These are phyloP conservation scores for Probosciger aterrimus DNA, from an alignment of 2,113 vertebrate genomes.

Conservation along the genomic window DNA sequence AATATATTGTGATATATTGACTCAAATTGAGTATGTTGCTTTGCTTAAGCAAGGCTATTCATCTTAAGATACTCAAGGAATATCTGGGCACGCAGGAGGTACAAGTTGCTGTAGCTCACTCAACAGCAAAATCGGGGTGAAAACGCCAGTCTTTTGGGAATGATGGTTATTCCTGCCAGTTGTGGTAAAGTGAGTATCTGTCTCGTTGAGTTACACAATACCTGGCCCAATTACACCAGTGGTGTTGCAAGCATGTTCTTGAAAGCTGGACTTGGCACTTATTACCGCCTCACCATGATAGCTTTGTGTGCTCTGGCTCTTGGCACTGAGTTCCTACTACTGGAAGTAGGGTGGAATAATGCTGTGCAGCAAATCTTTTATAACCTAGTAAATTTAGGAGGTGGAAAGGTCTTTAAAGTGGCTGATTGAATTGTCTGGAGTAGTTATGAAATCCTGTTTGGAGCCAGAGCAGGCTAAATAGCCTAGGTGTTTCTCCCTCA, in stretches of 20 bases:
- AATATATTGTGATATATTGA: background rate
- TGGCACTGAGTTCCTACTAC: background rate
- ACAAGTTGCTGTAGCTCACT: background rate
- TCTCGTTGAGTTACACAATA: background rate
- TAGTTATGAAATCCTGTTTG: background rate
- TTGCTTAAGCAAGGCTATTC: background rate
- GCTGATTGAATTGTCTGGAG: slow-evolving; percentile 7
- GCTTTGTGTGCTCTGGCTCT: background rate
- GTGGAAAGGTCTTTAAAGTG: slow-evolving; percentile 17
- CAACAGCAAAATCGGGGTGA: background rate
- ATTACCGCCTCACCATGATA: background rate
- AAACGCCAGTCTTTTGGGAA: background rate
- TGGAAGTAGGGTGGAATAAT: background rate
- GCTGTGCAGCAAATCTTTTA: background rate
- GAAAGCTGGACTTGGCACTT: background rate
- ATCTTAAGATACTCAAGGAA: background rate
- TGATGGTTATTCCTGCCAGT: background rate
- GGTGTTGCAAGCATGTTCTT: background rate
- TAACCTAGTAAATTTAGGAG: background rate
- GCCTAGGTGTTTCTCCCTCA: background rate
- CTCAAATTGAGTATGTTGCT: background rate
- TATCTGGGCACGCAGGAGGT: background rate
- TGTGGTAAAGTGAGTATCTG: background rate
- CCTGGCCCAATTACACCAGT: background rate
- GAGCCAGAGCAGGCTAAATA: background rate